phyloP scores from a whole-genome alignment of 2,888 invertebrate genomes.

The Automeris io region DNA sequence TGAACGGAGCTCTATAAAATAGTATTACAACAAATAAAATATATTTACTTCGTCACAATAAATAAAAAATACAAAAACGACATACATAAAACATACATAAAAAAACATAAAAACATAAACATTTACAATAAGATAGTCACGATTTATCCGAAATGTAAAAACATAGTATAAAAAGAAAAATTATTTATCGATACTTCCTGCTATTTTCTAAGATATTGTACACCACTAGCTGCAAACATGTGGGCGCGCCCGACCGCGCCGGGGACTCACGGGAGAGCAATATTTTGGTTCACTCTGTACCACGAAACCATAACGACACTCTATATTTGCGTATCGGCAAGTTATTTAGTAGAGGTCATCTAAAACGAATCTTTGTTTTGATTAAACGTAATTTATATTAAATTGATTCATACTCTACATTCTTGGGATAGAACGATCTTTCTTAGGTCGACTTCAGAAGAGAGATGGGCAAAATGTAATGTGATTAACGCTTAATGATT shows the following conservation, averaged over 20 bases:
- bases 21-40: no score
- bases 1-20: no score
- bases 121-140: no score
- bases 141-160: no score
- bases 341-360: conserved; percentile 18
- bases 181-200: conserved; percentile 13
- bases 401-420: not conserved
- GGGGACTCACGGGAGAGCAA: conserved; percentile 62
- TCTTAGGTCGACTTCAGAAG: no score
- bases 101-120: no score
- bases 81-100: no score
- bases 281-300: conserved; percentile 71
- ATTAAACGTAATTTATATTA: not conserved
- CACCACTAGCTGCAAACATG: conserved; percentile 57
- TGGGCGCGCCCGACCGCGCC: conserved; percentile 67
- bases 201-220: not conserved
- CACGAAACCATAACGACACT: conserved; percentile 18
- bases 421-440: no score
- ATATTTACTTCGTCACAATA: no score
- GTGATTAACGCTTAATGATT: no score
- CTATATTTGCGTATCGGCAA: conserved; percentile 16
- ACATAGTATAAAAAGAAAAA: not conserved
- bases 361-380: not conserved
- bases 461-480: no score
- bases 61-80: no score